Evolutionary conservation across 2,797 vertebrate genomes (phyloP), one percentile per base, ranked within the genome.

Genomic region (Eupleurogrammus muticus): DNA sequence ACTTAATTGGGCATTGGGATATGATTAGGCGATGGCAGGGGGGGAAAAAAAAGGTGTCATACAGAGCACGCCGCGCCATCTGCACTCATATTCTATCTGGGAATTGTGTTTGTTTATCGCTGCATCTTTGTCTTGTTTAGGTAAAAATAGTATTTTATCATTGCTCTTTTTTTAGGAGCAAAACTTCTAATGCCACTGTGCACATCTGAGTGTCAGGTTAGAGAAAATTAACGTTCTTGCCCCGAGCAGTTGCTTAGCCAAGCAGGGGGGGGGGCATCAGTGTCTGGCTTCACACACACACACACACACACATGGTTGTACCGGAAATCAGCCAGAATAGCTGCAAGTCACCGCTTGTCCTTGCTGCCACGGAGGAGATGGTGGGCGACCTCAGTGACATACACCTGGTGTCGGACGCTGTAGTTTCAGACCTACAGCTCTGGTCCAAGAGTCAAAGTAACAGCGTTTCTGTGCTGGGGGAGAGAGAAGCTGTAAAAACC

Each of bases 1-100:
- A 36, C 62, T 70, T 84, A 76, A 78, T 85, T 80, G 66, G 59
- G 71, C 61, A 54, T 38, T 40, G 54, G 55, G 60, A 63, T 64
- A 44, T 75, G 51, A 85, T 83, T 46, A 81, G 89, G 48, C 9
- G 48, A 77, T 68, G 76, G 59, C 78, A 77, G 44, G 68, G n/a
- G n/a, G n/a, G n/a, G n/a, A n/a, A n/a, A 74, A 28, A 64, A 59
- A 57, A 51, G 66, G 23, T 56, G 62, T 78, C 51, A 61, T 11
- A 42, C 20, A 34, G 17, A n/a, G 17, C 34, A 35, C 7, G 42
- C 36, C 4, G 24, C 74, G 51, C 82, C 81, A 81, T 60, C 87
- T 89, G 83, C 60, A 73, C 66, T 63, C 24, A 4, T 23, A 24
- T 66, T 32, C 34, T 61, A 42, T 58, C 64, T 56, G 12, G n/a